These are phyloP conservation scores for Aphaenogaster rudis DNA, from an alignment of 1,140 invertebrate species.

Conservation along the genomic window DNA sequence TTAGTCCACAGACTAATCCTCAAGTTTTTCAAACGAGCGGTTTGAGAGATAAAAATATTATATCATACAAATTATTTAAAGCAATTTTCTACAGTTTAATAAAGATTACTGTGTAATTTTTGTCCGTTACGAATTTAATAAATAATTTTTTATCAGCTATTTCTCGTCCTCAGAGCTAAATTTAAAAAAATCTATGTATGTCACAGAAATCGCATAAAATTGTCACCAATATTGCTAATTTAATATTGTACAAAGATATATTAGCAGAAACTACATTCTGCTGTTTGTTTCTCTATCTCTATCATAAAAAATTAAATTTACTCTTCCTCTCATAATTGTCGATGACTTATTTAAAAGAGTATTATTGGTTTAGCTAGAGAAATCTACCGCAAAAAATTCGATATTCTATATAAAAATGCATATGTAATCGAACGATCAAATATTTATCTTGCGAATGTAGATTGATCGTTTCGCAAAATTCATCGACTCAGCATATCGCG, in stretches of 20 bases:
- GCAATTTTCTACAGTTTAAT: not conserved
- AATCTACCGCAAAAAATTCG: not conserved
- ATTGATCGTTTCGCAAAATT: slow-evolving; percentile 9
- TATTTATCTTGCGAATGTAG: slow-evolving; percentile 20
- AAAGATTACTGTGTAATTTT: not conserved
- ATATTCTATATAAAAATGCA: not conserved
- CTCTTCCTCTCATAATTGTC: not conserved
- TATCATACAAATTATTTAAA: not conserved
- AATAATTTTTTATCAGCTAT: not conserved
- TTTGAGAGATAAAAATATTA: not conserved
- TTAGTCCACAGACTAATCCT: not conserved
- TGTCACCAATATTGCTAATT: not conserved
- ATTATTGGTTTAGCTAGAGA: not conserved
- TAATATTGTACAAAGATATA: not conserved
- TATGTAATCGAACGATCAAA: not conserved
- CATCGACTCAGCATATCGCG: not conserved
- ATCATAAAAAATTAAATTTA: slow-evolving; percentile 31
- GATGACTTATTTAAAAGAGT: slow-evolving; percentile 22
- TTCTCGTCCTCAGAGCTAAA: not conserved
- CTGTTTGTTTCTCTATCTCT: not conserved
- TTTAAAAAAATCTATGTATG: not conserved
- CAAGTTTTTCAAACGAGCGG: not conserved
- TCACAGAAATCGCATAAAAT: not conserved
- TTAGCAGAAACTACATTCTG: not conserved
- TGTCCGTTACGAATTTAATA: not conserved